Percentiles rank a stretch among this genome's conserved stretches.
Conservation (phyloP, 2,888 invertebrate species). For the Hypsopygia costalis region DNA sequence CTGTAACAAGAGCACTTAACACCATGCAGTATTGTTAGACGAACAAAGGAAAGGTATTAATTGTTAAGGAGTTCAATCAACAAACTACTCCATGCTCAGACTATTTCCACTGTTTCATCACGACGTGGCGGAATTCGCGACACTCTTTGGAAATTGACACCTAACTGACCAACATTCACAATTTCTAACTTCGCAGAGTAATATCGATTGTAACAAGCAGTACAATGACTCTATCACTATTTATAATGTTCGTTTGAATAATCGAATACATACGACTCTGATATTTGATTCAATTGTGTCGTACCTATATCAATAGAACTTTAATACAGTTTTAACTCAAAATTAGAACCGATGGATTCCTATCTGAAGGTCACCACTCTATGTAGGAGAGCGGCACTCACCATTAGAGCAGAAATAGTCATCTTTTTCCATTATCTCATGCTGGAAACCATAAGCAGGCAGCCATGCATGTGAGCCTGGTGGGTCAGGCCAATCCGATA, state of each 20-base stretch:
- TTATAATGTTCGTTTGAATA: neutral
- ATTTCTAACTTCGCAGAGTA: neutral
- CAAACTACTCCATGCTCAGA: constrained; percentile 7
- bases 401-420: constrained; percentile 84
- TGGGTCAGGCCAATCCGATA: constrained; percentile 84
- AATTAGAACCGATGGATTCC: neutral
- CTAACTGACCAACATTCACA: constrained; percentile 13
- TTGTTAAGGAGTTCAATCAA: constrained; percentile 9
- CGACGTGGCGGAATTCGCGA: constrained; percentile 30
- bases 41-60: constrained; percentile 8
- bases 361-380: constrained; percentile 19
- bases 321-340: neutral
- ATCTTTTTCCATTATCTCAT: constrained; percentile 83
- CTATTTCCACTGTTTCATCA: constrained; percentile 25
- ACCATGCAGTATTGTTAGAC: constrained; percentile 23
- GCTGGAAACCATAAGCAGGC: constrained; percentile 89
- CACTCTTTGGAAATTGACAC: neutral
- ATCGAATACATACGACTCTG: neutral
- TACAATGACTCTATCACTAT: constrained; percentile 4
- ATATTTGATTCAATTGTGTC: neutral
- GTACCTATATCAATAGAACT: neutral
- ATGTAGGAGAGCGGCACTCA: constrained; percentile 62
- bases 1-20: constrained; percentile 32
- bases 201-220: constrained; percentile 3
- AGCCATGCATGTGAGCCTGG: constrained; percentile 88